phyloP scores from a whole-genome alignment of 2,113 vertebrate genomes.

The Alaudala cheleensis region DNA sequence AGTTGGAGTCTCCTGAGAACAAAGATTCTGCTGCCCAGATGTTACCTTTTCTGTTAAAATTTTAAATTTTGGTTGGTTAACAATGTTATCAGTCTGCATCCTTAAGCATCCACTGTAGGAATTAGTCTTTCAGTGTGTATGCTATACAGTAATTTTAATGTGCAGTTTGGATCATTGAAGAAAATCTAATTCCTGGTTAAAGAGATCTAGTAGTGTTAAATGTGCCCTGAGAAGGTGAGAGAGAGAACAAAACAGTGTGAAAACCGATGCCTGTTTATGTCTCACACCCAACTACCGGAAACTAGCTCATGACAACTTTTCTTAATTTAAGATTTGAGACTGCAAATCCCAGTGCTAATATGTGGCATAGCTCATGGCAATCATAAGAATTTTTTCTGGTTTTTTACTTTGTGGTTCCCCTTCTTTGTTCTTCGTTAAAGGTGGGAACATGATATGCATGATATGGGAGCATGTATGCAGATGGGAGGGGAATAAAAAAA shows the following conservation, averaged over 20 bases:
- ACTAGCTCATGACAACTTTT: not conserved
- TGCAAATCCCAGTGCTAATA: not conserved
- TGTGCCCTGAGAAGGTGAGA: not conserved
- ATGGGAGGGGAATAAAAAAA: rapidly evolving
- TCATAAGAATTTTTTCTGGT: not conserved
- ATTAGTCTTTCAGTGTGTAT: not conserved
- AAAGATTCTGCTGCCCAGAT: not conserved
- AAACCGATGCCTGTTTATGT: not conserved
- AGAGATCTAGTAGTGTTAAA: not conserved
- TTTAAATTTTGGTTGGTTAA: not conserved
- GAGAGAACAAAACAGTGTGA: not conserved
- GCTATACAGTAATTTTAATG: not conserved
- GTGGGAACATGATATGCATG: not conserved
- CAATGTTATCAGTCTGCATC: not conserved
- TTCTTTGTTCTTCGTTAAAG: not conserved
- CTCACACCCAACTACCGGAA: not conserved
- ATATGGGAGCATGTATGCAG: not conserved
- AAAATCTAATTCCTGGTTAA: not conserved
- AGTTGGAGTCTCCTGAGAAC: not conserved
- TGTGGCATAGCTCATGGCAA: not conserved
- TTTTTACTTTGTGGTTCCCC: not conserved
- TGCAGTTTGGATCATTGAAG: not conserved
- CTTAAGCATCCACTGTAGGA: not conserved
- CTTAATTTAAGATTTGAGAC: not conserved
- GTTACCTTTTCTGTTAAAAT: not conserved